Evolutionary conservation across 1,140 invertebrate species (phyloP).

Genomic region (Drosophila malerkotliana): DNA sequence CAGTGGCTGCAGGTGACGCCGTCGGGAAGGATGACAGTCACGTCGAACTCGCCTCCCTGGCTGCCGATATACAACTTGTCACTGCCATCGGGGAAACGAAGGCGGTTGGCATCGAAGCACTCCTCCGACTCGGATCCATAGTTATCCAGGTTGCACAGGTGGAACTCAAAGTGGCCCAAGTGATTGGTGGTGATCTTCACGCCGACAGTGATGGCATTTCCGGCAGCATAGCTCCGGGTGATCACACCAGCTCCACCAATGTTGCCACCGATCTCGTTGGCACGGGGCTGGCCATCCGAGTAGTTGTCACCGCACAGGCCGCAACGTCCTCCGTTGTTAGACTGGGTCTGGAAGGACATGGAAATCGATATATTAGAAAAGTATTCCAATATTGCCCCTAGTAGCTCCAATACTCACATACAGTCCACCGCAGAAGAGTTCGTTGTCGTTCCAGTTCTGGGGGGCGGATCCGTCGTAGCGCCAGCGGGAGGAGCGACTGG

Average conservation of each 20-base stretch:
- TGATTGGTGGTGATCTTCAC: conserved; percentile 86
- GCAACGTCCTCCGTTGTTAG: conserved; percentile 85
- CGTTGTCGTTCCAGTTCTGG: conserved; percentile 87
- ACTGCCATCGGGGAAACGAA: conserved; percentile 85
- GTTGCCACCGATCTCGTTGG: conserved; percentile 87
- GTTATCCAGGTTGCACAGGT: conserved; percentile 85
- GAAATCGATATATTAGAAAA: too few species aligned
- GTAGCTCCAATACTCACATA: conserved; percentile 81
- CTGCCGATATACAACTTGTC: conserved; percentile 60
- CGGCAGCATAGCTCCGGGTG: conserved; percentile 78
- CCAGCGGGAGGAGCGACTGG: conserved; percentile 88
- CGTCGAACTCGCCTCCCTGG: conserved; percentile 73
- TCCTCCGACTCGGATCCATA: conserved; percentile 85
- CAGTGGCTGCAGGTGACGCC: conserved; percentile 87
- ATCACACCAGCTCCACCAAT: conserved; percentile 86
- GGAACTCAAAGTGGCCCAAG: conserved; percentile 85
- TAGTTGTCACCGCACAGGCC: conserved; percentile 87
- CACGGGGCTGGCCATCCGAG: conserved; percentile 84
- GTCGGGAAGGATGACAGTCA: conserved; percentile 84
- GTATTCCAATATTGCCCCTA: background rate
- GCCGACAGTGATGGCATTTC: conserved; percentile 75
- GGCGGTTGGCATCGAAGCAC: conserved; percentile 85
- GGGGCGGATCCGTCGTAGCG: conserved; percentile 86
- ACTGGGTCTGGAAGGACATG: conserved; percentile 37
- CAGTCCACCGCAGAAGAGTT: conserved; percentile 88